These are phyloP conservation scores for Yponomeuta evonymella DNA, from an alignment of 2,888 invertebrate genomes.

Conservation along the genomic window DNA sequence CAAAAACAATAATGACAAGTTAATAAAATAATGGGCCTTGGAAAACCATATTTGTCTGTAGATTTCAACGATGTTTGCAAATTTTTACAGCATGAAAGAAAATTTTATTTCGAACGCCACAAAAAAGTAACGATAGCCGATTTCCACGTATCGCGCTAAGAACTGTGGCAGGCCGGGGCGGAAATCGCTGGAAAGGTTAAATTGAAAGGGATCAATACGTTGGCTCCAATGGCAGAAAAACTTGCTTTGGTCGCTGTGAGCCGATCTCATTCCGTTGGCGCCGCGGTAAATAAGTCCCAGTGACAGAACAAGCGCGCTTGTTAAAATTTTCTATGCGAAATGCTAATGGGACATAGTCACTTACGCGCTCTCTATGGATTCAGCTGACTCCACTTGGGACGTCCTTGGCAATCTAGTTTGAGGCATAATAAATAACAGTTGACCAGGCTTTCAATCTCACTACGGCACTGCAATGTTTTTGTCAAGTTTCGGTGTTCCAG, in stretches of 20 bases:
- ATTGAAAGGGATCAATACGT: background rate
- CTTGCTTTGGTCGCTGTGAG: background rate
- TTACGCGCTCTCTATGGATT: background rate
- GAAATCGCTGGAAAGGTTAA: too few species aligned
- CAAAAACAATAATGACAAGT: too few species aligned
- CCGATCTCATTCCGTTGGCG: background rate
- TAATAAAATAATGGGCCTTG: too few species aligned
- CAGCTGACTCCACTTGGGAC: background rate
- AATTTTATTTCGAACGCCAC: too few species aligned
- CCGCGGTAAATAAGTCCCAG: background rate
- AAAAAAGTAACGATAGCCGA: too few species aligned
- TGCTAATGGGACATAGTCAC: background rate
- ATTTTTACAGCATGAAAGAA: too few species aligned
- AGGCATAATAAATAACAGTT: background rate
- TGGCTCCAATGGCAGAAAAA: background rate
- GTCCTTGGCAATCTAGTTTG: background rate
- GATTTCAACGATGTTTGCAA: too few species aligned
- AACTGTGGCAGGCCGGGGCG: too few species aligned
- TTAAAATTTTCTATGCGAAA: slow-evolving; percentile 1
- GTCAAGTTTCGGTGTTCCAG: background rate
- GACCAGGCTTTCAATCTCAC: background rate
- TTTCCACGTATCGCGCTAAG: too few species aligned
- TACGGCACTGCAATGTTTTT: background rate
- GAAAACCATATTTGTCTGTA: too few species aligned
- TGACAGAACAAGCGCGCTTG: background rate